Evolutionary conservation across 2,797 vertebrate genomes (phyloP).

Genomic region (Diplodus puntazzo): DNA sequence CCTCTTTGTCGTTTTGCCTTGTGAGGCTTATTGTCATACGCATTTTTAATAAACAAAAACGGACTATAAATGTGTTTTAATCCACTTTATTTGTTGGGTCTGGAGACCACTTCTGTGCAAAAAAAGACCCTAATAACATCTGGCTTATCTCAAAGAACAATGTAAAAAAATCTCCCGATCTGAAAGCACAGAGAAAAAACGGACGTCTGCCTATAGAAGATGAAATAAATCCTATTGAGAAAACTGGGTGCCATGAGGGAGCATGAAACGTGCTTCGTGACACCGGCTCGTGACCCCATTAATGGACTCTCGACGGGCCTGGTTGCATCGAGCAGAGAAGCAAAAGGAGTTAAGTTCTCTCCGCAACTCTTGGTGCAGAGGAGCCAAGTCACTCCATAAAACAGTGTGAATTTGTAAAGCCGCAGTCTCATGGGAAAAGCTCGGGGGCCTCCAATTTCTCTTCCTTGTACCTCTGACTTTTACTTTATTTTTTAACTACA

Average conservation of each 20-base stretch:
- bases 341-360: conserved; percentile 70
- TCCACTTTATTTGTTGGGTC: neutral
- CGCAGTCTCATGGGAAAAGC: conserved; percentile 54
- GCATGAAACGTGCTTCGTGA: conserved; percentile 57
- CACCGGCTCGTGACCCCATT: conserved; percentile 72
- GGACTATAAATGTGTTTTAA: neutral
- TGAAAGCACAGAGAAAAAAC: conserved; percentile 18
- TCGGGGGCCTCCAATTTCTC: conserved; percentile 61
- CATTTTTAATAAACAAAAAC: conserved; percentile 24
- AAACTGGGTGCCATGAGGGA: conserved; percentile 43
- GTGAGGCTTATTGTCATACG: neutral
- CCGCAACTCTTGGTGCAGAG: conserved; percentile 61
- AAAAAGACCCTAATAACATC: conserved; percentile 16
- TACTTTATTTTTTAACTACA: conserved; percentile 67
- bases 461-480: conserved; percentile 65
- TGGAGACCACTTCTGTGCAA: conserved; percentile 9
- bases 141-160: conserved; percentile 20
- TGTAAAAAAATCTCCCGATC: conserved; percentile 21
- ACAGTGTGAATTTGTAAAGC: conserved; percentile 75
- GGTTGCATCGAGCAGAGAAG: conserved; percentile 67
- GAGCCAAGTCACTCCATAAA: conserved; percentile 67
- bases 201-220: conserved; percentile 49
- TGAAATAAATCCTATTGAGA: conserved; percentile 56
- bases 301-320: conserved; percentile 63
- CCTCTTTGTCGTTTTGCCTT: conserved; percentile 8